These are phyloP conservation scores for Epinotia brunnichana DNA, from an alignment of 2,888 invertebrate species.

Conservation along the genomic window DNA sequence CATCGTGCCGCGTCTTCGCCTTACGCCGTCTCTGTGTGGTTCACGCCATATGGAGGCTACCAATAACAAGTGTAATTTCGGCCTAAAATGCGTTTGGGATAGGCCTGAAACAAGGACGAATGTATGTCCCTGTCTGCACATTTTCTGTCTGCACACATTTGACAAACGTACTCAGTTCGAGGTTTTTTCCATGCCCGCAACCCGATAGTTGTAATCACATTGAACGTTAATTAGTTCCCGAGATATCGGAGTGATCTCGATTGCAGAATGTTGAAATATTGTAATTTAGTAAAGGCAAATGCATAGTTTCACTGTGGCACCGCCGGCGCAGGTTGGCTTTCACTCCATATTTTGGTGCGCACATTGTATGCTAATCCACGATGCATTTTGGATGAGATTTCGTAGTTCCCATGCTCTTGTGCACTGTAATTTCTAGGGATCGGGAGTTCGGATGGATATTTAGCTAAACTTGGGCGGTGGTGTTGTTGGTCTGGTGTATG, in stretches of 20 bases:
- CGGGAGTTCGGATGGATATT: too few species aligned
- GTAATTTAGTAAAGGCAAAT: conserved; percentile 57
- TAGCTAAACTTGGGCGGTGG: too few species aligned
- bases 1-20: too few species aligned
- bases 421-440: conserved; percentile 57
- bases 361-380: conserved; percentile 69
- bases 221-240: conserved; percentile 44
- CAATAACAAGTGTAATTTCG: too few species aligned
- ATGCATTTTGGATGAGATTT: conserved; percentile 61
- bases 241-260: conserved; percentile 55
- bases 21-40: too few species aligned
- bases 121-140: not conserved
- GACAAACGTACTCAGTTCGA: not conserved
- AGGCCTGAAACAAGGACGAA: too few species aligned
- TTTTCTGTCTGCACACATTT: too few species aligned
- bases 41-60: too few species aligned
- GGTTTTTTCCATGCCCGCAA: conserved; percentile 24
- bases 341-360: conserved; percentile 64
- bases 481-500: too few species aligned
- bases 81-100: too few species aligned
- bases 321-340: conserved; percentile 57
- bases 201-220: conserved; percentile 22
- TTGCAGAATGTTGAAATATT: conserved; percentile 65
- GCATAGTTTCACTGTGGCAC: conserved; percentile 46
- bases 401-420: conserved; percentile 67